Evolutionary conservation across 2,888 invertebrate species (phyloP), one percentile per base, ranked within the genome.

Genomic region (Syrista parreyssii): DNA sequence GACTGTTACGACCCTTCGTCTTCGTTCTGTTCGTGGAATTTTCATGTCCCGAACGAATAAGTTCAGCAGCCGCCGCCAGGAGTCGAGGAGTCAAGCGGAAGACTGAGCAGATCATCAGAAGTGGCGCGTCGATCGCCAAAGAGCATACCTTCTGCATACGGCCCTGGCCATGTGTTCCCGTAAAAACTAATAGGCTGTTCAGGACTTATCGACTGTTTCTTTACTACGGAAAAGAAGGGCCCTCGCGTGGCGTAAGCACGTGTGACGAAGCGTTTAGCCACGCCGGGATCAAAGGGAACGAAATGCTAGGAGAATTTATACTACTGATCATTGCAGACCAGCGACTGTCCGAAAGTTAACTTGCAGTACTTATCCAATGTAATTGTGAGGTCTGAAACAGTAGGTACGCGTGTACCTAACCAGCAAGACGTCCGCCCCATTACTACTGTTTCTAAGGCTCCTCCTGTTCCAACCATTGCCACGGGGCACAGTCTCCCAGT

Each of bases 231-330:
- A 31, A 71, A 31, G 71, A 71, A 71, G 23, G 30, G 15, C 31
- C 12, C 31, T 31, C 32, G 71, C 30, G 71, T 31, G 31, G 32
- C 36, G 15, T 74, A 35, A 74, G 74, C 74, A 74, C 74, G 74
- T 34, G 74, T 74, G 36, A 74, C 74, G 74, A 74, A 74, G 74
- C 74, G 74, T n/a, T 74, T 74, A 35, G 33, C 35, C 74, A 74
- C 74, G 74, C 74, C 12, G 33, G 33, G 74, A 74, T 33, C 74
- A 35, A 74, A 35, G 34, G 35, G 74, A 71, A 31, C 31, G 31
- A 68, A 68, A 68, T 0, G 68, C 4, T 33, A 71, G 30, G 30
- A 32, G 71, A 32, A 71, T 33, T 15, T 71, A 15, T 3, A 31
- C 71, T 30, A 12, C 31, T 23, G 71, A n/a, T n/a, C 33, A 31